phyloP scores from a whole-genome alignment of 2,888 invertebrate species.

The Conus canariensis region DNA sequence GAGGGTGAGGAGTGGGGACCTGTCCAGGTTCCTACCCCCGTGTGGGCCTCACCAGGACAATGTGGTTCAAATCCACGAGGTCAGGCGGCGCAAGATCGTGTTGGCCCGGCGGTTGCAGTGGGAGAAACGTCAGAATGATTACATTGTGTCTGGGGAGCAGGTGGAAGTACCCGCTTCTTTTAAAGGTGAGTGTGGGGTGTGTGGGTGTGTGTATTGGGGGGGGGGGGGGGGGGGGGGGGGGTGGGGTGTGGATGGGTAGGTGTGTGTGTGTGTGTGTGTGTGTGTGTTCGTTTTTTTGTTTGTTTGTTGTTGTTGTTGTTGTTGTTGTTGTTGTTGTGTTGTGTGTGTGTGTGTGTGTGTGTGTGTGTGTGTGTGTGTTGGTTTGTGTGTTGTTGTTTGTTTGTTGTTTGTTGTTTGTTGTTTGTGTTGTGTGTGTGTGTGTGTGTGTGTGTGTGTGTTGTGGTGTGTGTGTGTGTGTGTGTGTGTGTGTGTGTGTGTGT shows the following conservation, averaged over 20 bases:
- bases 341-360: no score
- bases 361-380: not conserved
- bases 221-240: not conserved
- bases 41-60: conserved; percentile 49
- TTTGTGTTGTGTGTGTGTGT: not conserved
- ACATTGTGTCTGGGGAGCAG: conserved; percentile 63
- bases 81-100: conserved; percentile 64
- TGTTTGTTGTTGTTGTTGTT: no score
- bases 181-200: conserved; percentile 59
- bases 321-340: no score
- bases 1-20: conserved; percentile 54
- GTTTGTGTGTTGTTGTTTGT: not conserved
- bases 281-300: no score
- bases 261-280: not conserved
- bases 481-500: not conserved
- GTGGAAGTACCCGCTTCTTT: conserved; percentile 66
- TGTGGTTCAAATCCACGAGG: conserved; percentile 65
- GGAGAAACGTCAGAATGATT: conserved; percentile 68
- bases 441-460: not conserved
- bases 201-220: not conserved
- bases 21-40: conserved; percentile 49
- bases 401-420: not conserved
- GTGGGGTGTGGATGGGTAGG: not conserved
- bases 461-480: no score
- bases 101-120: conserved; percentile 67